Conservation (phyloP, 2,113 vertebrate species). For the Lophotis ruficrista region DNA sequence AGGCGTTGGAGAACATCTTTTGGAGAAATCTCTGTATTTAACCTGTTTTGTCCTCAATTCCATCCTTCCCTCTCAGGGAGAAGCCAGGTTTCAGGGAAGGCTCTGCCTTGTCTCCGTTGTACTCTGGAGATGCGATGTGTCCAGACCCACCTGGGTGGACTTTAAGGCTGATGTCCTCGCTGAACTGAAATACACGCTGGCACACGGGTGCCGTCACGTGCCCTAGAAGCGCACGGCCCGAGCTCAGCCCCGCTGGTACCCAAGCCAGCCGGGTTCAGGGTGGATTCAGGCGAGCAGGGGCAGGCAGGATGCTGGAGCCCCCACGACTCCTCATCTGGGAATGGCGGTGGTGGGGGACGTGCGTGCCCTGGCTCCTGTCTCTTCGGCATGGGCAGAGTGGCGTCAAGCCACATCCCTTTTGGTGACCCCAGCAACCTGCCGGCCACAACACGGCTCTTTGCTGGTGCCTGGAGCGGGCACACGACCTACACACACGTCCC, state of each 20-base stretch:
- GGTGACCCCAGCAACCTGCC: neutral
- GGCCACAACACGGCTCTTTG: neutral
- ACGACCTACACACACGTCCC: fast-evolving
- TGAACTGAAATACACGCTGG: fast-evolving
- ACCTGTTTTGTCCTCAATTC: neutral
- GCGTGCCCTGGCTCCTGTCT: fast-evolving
- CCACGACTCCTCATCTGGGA: fast-evolving
- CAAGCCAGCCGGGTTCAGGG: fast-evolving
- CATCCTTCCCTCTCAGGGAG: neutral
- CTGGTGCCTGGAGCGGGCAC: neutral
- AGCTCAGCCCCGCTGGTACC: neutral
- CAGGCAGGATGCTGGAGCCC: neutral
- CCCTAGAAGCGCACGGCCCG: neutral
- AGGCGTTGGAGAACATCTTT: neutral
- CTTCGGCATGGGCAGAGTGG: no score
- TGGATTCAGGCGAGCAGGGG: neutral
- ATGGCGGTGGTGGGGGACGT: fast-evolving
- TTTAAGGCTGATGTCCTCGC: neutral
- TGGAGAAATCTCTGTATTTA: neutral
- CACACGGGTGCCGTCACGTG: neutral
- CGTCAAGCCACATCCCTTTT: neutral
- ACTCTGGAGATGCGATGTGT: neutral
- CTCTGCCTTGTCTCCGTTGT: fast-evolving
- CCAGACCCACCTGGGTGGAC: neutral
- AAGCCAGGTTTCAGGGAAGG: neutral